These are phyloP conservation scores for Orbicella faveolata DNA, from an alignment of 64 coral and sea anemone genomes.

Conservation along the genomic window DNA sequence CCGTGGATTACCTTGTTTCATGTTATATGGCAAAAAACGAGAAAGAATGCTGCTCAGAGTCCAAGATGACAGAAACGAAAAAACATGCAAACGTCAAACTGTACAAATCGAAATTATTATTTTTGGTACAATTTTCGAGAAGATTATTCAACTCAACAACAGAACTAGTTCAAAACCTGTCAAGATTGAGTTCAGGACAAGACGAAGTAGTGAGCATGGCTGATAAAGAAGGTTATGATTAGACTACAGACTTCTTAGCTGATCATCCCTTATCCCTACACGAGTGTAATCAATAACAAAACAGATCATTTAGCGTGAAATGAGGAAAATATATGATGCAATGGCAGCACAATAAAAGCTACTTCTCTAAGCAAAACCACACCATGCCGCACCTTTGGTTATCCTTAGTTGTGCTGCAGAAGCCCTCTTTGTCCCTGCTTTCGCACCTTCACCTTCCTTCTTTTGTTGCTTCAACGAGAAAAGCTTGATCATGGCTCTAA, in stretches of 20 bases:
- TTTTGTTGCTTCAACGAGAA: constrained; percentile 98
- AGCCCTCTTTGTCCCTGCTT: constrained; percentile 91
- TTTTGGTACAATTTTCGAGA: not conserved
- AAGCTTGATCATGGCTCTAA: constrained; percentile 95
- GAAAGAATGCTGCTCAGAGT: not conserved
- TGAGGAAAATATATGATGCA: constrained; percentile 24
- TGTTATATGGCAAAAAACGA: not conserved
- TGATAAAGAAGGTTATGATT: not conserved
- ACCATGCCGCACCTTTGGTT: constrained; percentile 92
- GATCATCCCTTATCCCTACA: not conserved
- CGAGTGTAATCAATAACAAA: not conserved
- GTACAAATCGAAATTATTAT: not conserved
- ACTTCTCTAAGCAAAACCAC: constrained; percentile 16
- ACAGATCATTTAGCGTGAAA: not conserved
- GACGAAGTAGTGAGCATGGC: not conserved
- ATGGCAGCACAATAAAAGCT: constrained; percentile 23
- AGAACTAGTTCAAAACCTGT: not conserved
- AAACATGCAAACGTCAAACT: not conserved
- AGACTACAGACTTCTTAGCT: not conserved
- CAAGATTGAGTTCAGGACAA: constrained; percentile 3
- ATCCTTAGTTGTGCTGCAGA: constrained; percentile 97
- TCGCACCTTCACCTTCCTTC: constrained; percentile 96
- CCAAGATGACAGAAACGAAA: not conserved
- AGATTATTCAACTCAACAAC: not conserved
- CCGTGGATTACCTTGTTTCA: no score